Conservation (phyloP, 2,113 vertebrate genomes). For the Machaerirhynchus nigripectus region DNA sequence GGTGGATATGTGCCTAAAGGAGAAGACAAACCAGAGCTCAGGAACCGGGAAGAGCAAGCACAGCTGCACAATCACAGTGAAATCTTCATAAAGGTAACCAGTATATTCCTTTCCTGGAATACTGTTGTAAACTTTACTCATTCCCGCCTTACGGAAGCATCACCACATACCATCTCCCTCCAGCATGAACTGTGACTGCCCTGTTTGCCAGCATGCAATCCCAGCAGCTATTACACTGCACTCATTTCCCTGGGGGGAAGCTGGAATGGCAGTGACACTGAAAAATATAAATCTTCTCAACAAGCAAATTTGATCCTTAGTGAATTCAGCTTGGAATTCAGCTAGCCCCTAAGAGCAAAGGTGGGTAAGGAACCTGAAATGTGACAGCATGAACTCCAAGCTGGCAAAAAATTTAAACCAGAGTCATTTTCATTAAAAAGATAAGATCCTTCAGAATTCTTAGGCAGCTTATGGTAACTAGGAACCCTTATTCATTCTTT, state of each 20-base stretch:
- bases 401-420: neutral
- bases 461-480: slow-evolving; percentile 51
- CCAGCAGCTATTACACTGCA: neutral
- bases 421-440: slow-evolving; percentile 60
- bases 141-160: neutral
- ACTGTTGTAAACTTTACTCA: neutral
- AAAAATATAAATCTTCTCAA: neutral
- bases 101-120: neutral
- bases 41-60: neutral
- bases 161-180: neutral
- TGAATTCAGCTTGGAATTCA: neutral
- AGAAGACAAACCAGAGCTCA: neutral
- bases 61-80: rapidly evolving
- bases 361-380: neutral
- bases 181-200: neutral
- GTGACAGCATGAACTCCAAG: neutral
- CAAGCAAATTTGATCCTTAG: neutral
- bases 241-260: neutral
- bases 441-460: slow-evolving; percentile 63
- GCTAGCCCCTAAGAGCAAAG: neutral
- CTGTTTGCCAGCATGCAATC: neutral
- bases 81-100: neutral
- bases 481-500: neutral
- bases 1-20: neutral
- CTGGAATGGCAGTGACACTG: neutral